Evolutionary conservation across 2,113 vertebrate species (phyloP).

Genomic region (Nothobranchius furzeri): DNA sequence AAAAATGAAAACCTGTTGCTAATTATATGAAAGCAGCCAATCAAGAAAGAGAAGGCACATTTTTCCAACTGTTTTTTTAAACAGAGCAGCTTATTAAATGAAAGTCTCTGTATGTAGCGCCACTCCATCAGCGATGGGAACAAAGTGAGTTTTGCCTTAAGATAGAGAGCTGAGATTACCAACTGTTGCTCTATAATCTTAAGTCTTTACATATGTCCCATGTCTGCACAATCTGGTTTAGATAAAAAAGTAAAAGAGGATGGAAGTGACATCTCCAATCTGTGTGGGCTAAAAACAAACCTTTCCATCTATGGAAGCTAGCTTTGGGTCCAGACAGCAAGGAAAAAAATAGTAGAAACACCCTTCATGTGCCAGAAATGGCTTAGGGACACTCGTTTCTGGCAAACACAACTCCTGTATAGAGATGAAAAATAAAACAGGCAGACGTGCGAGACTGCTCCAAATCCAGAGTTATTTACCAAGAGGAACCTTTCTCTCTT

Average conservation of each 20-base stretch:
- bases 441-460: conserved; percentile 32
- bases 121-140: conserved; percentile 49
- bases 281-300: conserved; percentile 51
- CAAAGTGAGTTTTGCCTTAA: conserved; percentile 33
- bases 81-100: conserved; percentile 63
- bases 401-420: conserved; percentile 49
- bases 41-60: conserved; percentile 15
- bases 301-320: conserved; percentile 59
- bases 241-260: conserved; percentile 42
- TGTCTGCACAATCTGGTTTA: conserved; percentile 51
- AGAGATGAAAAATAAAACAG: conserved; percentile 50
- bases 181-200: conserved; percentile 58
- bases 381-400: conserved; percentile 57
- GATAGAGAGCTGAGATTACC: conserved; percentile 55
- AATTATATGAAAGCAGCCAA: conserved; percentile 52
- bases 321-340: conserved; percentile 30
- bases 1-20: conserved; percentile 60
- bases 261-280: conserved; percentile 44
- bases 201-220: conserved; percentile 17
- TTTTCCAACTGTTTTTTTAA: conserved; percentile 59
- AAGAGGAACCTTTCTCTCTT: conserved; percentile 21
- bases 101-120: conserved; percentile 38
- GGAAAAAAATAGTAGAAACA: conserved; percentile 19
- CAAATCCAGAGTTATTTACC: conserved; percentile 50
- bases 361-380: conserved; percentile 51